Percentiles rank a stretch among this genome's conserved stretches.
Conservation (phyloP, 2,113 vertebrate genomes). For the Carlito syrichta region DNA sequence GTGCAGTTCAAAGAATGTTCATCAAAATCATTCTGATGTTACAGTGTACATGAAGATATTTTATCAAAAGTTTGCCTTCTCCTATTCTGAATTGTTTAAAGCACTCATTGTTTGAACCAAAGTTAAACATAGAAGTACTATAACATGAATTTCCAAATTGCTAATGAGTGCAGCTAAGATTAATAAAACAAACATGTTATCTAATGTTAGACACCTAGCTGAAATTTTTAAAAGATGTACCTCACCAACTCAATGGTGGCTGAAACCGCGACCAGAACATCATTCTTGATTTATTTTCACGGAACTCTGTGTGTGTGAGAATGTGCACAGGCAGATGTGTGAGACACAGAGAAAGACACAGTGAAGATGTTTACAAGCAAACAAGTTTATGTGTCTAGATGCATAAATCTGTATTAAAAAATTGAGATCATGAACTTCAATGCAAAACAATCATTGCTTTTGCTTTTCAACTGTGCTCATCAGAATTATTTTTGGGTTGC, state of each 20-base stretch:
- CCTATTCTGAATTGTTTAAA: background rate
- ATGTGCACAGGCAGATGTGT: rapidly evolving
- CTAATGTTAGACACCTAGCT: background rate
- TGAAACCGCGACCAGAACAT: background rate
- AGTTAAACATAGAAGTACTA: background rate
- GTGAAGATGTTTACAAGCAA: background rate
- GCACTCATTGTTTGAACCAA: background rate
- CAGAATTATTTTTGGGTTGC: background rate
- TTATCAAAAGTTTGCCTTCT: background rate
- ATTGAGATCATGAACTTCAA: background rate
- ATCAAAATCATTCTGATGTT: background rate
- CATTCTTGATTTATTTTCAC: background rate
- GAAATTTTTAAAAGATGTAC: background rate
- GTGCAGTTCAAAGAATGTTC: background rate
- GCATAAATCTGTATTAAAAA: background rate
- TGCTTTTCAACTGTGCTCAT: background rate
- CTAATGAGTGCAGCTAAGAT: background rate
- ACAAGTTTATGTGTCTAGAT: background rate
- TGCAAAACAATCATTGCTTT: background rate
- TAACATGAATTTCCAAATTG: background rate
- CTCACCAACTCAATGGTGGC: background rate
- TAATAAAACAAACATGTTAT: rapidly evolving
- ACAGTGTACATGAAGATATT: background rate
- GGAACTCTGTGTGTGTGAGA: background rate
- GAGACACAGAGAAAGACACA: background rate